Base-by-base conservation (phyloP, 2,113 vertebrate genomes). In the Aspiorhynchus laticeps region DNA sequence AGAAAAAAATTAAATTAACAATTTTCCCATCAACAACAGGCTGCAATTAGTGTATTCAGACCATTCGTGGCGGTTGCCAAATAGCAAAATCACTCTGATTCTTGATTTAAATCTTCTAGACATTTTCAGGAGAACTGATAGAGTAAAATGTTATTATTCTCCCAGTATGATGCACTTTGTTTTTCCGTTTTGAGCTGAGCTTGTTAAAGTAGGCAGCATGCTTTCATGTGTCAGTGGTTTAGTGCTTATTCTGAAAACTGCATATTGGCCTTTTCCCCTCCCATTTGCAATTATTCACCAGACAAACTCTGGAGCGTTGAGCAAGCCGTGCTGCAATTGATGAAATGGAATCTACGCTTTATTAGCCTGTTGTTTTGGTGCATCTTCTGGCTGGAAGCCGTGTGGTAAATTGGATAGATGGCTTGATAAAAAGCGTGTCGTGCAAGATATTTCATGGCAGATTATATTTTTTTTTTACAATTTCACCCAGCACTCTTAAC, bases 401-500 rank as follows among this genome's bases (percentile, higher is more conserved):
- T 86, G 89, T 86, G 43, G 92, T 91, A 92, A 93, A 93, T 93
- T 91, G 90, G 92, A 93, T 91, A 93, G 92, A 94, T 93, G 88
- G 84, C 88, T 90, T 93, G 93, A 95, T 94, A 93, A 93, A 94
- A 92, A 88, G 85, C 90, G 90, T 89, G 91, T 91, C 78, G 87
- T 87, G 90, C 87, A 89, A 90, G 92, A 91, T 92, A 76, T 75
- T 59, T 90, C 91, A 86, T 88, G 17, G 80, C 74, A 38, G 87
- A 73, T 94, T 89, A 87, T 43, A 9, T 33, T 21, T 65, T 41
- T 41, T 24, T 48, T 28, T 43, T 65, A 31, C 24, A 36, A 63
- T 79, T 79, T 79, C 28, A 74, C 87, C 89, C 41, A 51, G 26
- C 63, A 89, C 87, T 91, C 91, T 90, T 92, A 91, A 91, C 85